Conservation (phyloP, 2,888 invertebrate species). For the Polymixis lichenea region DNA sequence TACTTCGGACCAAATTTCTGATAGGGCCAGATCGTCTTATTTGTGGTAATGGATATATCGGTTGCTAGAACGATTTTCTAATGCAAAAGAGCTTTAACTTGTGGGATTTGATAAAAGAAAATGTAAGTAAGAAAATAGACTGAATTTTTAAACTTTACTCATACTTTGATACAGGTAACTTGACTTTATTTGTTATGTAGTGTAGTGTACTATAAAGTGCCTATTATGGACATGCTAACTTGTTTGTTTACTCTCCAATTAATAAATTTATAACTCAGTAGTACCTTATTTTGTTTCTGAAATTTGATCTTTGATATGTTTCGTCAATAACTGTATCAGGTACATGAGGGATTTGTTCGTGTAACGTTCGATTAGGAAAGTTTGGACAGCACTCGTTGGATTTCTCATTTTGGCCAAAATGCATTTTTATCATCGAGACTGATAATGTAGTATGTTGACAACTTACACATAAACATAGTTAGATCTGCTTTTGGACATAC, state of each 20-base stretch:
- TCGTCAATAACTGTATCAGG: conserved; percentile 84
- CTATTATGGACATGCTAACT: conserved; percentile 68
- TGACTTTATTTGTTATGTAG: conserved; percentile 80
- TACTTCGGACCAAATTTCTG: conserved; percentile 83
- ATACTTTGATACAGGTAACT: conserved; percentile 87
- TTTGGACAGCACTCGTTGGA: conserved; percentile 82
- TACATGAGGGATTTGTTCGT: conserved; percentile 77
- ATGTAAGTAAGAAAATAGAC: conserved; percentile 84
- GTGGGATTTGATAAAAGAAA: conserved; percentile 83
- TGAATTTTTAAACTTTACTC: conserved; percentile 87
- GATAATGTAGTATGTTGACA: conserved; percentile 88
- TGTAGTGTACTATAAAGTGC: conserved; percentile 77
- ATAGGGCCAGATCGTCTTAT: conserved; percentile 76
- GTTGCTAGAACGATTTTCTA: conserved; percentile 80
- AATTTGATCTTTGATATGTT: conserved; percentile 51
- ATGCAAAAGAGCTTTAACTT: conserved; percentile 87
- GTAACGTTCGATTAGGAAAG: conserved; percentile 72
- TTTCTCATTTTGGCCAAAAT: conserved; percentile 89
- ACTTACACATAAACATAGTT: conserved; percentile 84
- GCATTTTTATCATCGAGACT: conserved; percentile 89
- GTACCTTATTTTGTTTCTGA: conserved; percentile 49
- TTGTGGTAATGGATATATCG: conserved; percentile 75
- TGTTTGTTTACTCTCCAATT: conserved; percentile 53
- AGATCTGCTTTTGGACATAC: conserved; percentile 87
- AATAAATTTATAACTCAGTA: conserved; percentile 28